These are phyloP conservation scores for Hippocampus comes DNA, from an alignment of 2,113 vertebrate genomes.

Conservation along the genomic window DNA sequence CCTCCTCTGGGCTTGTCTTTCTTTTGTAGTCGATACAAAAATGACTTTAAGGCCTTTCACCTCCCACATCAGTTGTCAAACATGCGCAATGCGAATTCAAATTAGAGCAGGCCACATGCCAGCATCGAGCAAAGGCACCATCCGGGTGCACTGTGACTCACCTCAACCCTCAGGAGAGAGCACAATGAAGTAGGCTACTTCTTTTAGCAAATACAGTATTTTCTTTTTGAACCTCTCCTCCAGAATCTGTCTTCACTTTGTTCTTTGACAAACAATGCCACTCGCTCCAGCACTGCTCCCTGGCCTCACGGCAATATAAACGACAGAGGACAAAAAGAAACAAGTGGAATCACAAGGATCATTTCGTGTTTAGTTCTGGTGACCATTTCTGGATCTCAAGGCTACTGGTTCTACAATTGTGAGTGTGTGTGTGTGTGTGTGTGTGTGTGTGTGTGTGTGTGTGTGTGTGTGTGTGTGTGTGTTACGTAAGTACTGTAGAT, in stretches of 20 bases:
- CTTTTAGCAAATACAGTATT: slow-evolving; percentile 12
- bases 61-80: slow-evolving; percentile 11
- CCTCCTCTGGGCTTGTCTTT: slow-evolving; percentile 5
- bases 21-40: slow-evolving; percentile 11
- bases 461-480: not conserved
- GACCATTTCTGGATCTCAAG: not conserved
- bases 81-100: slow-evolving; percentile 18
- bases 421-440: not conserved
- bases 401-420: not conserved
- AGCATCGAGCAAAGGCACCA: slow-evolving; percentile 18
- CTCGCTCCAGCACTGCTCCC: slow-evolving; percentile 30
- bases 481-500: not conserved
- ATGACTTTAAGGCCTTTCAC: slow-evolving; percentile 12
- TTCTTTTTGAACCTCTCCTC: slow-evolving; percentile 37
- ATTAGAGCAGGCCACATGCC: slow-evolving; percentile 26
- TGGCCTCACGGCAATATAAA: slow-evolving; percentile 20
- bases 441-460: not conserved
- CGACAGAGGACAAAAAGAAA: not conserved
- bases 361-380: not conserved
- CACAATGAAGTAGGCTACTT: slow-evolving; percentile 16
- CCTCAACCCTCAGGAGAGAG: not conserved
- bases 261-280: slow-evolving; percentile 49
- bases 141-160: not conserved
- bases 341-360: not conserved
- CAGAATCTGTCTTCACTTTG: slow-evolving; percentile 49